Conservation (phyloP, 1,140 invertebrate genomes). For the Drosophila ambigua region DNA sequence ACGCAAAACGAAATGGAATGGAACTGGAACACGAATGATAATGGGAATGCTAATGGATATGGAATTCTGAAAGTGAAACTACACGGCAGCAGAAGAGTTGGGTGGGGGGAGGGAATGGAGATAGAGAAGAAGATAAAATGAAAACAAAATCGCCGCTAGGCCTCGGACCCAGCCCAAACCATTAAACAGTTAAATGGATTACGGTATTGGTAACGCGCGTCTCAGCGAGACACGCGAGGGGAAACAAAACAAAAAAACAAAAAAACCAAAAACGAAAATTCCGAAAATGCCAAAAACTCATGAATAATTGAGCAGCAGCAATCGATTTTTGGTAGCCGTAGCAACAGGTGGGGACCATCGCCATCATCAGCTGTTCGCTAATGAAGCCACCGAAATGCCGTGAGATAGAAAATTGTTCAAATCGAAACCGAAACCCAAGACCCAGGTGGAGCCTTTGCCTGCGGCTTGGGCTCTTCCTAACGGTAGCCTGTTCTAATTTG, state of each 20-base stretch:
- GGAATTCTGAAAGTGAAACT: constrained; percentile 63
- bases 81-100: not conserved
- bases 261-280: constrained; percentile 1
- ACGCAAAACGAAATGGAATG: constrained; percentile 27
- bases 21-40: constrained; percentile 13
- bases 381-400: constrained; percentile 32
- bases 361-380: constrained; percentile 52
- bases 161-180: constrained; percentile 32
- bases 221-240: constrained; percentile 32
- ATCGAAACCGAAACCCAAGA: not conserved
- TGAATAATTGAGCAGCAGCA: constrained; percentile 64
- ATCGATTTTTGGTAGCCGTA: not conserved
- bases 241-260: not conserved
- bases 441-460: too few species aligned
- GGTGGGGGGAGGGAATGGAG: not conserved
- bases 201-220: constrained; percentile 66
- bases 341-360: constrained; percentile 17
- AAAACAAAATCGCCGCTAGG: constrained; percentile 26
- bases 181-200: constrained; percentile 75
- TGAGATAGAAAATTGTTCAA: constrained; percentile 49
- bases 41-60: constrained; percentile 23
- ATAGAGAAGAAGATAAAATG: constrained; percentile 14
- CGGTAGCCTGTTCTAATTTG: constrained; percentile 73
- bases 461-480: constrained; percentile 31
- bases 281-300: constrained; percentile 48